Conservation (phyloP, 2,113 vertebrate species). For the Balaeniceps rex region DNA sequence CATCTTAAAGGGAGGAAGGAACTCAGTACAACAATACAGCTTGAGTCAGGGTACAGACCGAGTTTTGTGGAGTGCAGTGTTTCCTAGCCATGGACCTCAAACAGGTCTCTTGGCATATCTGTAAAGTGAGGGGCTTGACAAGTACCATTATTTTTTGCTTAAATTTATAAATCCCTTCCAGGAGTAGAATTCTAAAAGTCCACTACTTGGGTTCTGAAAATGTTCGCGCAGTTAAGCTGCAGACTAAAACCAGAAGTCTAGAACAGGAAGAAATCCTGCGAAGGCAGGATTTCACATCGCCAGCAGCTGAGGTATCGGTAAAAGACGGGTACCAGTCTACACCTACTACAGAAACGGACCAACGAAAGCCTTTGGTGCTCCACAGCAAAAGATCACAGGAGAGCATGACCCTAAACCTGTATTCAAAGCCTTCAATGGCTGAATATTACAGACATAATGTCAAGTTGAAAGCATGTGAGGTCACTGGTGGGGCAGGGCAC, state of each 20-base stretch:
- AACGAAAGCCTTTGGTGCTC: constrained; percentile 30
- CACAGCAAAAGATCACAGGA: not conserved
- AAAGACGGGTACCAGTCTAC: not conserved
- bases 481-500: not conserved
- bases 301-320: constrained; percentile 34
- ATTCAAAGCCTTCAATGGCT: not conserved
- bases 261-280: not conserved
- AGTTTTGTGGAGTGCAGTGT: not conserved
- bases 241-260: not conserved
- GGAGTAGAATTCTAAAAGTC: not conserved
- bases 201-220: not conserved
- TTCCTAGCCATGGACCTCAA: not conserved
- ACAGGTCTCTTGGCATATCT: not conserved
- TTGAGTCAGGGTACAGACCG: not conserved
- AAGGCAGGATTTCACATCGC: constrained; percentile 11
- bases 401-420: not conserved
- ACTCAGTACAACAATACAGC: not conserved
- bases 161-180: not conserved
- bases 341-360: not conserved
- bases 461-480: not conserved
- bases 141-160: not conserved
- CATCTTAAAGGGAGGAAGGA: constrained; percentile 15
- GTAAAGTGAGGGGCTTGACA: not conserved
- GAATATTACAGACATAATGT: not conserved
- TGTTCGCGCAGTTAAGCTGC: constrained; percentile 3